Conservation (phyloP, 2,113 vertebrate genomes). For the Oxyura jamaicensis region DNA sequence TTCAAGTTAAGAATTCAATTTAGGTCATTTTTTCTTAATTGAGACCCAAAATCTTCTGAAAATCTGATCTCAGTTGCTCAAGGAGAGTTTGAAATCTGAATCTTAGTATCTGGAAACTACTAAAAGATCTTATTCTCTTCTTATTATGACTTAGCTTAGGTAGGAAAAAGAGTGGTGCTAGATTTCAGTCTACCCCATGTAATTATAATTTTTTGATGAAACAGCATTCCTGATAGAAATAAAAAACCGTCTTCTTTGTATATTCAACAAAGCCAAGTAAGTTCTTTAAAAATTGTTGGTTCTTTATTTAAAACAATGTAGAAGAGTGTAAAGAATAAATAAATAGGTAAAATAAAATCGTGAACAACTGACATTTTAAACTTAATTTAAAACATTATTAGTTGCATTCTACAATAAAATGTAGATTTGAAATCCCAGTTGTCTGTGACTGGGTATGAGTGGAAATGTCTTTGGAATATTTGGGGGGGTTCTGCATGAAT, state of each 20-base stretch:
- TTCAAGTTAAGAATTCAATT: not conserved
- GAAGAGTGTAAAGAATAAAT: not conserved
- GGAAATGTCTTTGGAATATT: not conserved
- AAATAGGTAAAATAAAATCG: not conserved
- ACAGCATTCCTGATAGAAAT: not conserved
- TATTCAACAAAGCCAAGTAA: not conserved
- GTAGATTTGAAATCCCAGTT: not conserved
- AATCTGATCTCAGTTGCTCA: not conserved
- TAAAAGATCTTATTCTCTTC: not conserved
- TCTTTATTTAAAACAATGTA: not conserved
- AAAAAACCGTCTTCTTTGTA: not conserved
- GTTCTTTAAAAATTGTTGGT: not conserved
- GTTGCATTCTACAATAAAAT: not conserved
- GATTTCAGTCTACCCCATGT: not conserved
- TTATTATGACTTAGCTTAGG: not conserved
- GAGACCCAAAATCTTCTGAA: not conserved
- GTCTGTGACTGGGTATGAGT: not conserved
- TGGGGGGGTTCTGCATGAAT: not conserved
- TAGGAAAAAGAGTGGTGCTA: not conserved
- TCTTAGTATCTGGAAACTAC: not conserved
- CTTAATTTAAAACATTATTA: not conserved
- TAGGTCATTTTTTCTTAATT: not conserved
- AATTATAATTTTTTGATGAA: not conserved
- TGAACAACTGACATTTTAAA: not conserved
- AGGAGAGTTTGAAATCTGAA: not conserved